Conservation (phyloP, 2,888 invertebrate genomes). For the Caenorhabditis virilis region DNA sequence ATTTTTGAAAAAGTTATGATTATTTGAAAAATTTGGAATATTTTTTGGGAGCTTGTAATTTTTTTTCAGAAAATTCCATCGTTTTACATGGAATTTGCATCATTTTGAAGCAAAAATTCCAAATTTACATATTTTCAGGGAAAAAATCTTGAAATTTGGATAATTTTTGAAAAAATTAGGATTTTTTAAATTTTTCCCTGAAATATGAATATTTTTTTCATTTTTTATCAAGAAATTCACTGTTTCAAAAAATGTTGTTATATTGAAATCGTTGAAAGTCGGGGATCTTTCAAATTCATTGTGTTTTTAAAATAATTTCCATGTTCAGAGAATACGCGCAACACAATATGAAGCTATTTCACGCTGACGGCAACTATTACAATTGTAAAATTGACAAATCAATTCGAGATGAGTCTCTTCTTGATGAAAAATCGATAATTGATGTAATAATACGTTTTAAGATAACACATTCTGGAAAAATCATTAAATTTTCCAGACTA, state of each 20-base stretch:
- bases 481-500: slow-evolving; percentile 9
- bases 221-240: too few species aligned
- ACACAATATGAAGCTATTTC: neutral
- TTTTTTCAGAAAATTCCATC: neutral
- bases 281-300: too few species aligned
- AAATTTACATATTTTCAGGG: too few species aligned
- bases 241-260: too few species aligned
- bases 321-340: slow-evolving; percentile 5
- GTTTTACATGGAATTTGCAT: slow-evolving; percentile 2
- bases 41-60: neutral
- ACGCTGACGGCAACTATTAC: neutral
- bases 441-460: slow-evolving; percentile 5
- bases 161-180: too few species aligned
- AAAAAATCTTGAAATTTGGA: too few species aligned
- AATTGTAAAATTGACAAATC: neutral
- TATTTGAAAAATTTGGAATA: too few species aligned
- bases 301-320: slow-evolving; percentile 10
- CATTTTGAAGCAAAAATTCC: slow-evolving; percentile 2
- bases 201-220: too few species aligned
- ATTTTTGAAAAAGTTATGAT: too few species aligned
- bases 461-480: neutral
- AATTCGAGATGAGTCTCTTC: too few species aligned
- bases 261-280: too few species aligned
- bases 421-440: slow-evolving; percentile 6
- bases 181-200: too few species aligned